phyloP scores from a whole-genome alignment of 2,888 invertebrate species.

The Tortricodes alternella region DNA sequence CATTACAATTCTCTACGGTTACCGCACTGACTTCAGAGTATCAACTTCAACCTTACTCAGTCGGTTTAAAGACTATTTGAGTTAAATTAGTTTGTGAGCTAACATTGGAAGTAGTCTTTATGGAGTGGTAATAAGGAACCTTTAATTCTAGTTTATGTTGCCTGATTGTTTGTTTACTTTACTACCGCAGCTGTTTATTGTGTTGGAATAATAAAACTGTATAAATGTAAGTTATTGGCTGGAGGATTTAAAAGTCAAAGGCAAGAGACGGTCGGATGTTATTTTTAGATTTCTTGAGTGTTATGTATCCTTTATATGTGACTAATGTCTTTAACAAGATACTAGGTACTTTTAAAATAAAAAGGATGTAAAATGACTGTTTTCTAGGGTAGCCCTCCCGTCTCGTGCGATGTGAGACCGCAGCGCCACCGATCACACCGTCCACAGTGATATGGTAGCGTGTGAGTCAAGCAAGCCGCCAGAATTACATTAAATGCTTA shows the following conservation, averaged over 20 bases:
- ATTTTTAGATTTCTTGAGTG: constrained; percentile 12
- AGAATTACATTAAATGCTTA: too few relatives aligned
- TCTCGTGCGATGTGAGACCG: too few relatives aligned
- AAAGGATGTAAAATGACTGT: neutral
- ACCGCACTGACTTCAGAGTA: constrained; percentile 12
- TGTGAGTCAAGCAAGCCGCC: too few relatives aligned
- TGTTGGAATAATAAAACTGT: constrained; percentile 28
- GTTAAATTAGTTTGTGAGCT: constrained; percentile 4
- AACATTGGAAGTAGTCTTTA: constrained; percentile 11
- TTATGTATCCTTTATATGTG: neutral
- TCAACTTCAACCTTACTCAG: neutral
- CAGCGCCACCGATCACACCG: too few relatives aligned
- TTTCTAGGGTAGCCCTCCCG: too few relatives aligned
- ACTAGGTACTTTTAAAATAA: neutral
- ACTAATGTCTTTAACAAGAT: neutral
- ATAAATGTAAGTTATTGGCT: constrained; percentile 29
- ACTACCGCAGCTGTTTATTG: constrained; percentile 31
- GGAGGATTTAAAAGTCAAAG: constrained; percentile 26
- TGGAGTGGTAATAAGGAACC: constrained; percentile 18
- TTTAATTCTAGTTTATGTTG: constrained; percentile 22
- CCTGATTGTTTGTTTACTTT: constrained; percentile 32
- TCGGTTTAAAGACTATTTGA: neutral
- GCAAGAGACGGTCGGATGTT: constrained; percentile 8
- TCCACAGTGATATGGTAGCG: too few relatives aligned
- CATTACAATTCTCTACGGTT: constrained; percentile 23